Percentiles rank a stretch among this genome's conserved stretches.
These are phyloP conservation scores for Agrenia bidenticulata DNA, from an alignment of 2,888 invertebrate genomes.

Conservation along the genomic window DNA sequence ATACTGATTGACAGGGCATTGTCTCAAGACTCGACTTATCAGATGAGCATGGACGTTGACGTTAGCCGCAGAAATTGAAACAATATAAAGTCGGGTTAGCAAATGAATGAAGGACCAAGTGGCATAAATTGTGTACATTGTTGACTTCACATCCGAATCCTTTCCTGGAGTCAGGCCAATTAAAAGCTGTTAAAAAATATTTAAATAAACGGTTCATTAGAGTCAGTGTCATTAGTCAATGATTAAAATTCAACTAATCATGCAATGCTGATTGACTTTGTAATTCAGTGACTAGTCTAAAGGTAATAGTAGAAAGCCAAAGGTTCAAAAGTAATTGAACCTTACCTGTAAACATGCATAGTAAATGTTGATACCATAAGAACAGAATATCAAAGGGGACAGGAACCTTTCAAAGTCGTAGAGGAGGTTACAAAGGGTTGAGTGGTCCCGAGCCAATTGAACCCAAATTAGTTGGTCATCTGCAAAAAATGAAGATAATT, in stretches of 20 bases:
- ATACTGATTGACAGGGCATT: slow-evolving; percentile 35
- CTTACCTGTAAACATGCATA: slow-evolving; percentile 40
- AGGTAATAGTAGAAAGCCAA: too few species aligned
- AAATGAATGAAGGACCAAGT: slow-evolving; percentile 41
- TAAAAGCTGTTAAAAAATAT: not conserved
- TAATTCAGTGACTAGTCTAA: too few species aligned
- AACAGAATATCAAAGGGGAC: slow-evolving; percentile 35
- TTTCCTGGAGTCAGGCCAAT: not conserved
- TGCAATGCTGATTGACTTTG: too few species aligned
- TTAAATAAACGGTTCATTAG: not conserved
- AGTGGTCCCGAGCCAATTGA: slow-evolving; percentile 37
- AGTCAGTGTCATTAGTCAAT: not conserved
- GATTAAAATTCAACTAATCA: not conserved
- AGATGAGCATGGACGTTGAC: slow-evolving; percentile 29
- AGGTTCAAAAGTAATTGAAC: too few species aligned
- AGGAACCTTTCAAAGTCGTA: slow-evolving; percentile 27
- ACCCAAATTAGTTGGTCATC: slow-evolving; percentile 42
- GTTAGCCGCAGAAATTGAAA: slow-evolving; percentile 28
- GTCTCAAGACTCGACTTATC: slow-evolving; percentile 25
- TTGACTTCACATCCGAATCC: not conserved
- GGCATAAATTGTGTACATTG: slow-evolving; percentile 22
- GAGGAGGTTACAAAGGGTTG: slow-evolving; percentile 27
- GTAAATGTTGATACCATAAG: slow-evolving; percentile 36
- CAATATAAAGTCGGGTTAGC: slow-evolving; percentile 25
- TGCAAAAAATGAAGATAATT: not conserved